Percentiles rank a stretch among this genome's conserved stretches.
Conservation (phyloP, 2,797 vertebrate genomes). For the Trachops cirrhosus region DNA sequence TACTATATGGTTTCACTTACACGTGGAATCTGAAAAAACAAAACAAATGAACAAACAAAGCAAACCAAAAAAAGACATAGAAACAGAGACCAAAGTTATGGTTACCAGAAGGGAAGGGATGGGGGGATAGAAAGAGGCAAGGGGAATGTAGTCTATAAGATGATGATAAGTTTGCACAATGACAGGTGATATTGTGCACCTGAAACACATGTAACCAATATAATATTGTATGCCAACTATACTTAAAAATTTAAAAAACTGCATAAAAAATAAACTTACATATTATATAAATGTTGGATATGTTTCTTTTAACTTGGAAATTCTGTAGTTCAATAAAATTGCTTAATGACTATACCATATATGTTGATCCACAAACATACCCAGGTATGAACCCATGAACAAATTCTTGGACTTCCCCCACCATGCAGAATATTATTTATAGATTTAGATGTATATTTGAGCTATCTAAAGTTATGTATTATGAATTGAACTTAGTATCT, state of each 20-base stretch:
- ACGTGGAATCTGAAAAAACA: background rate
- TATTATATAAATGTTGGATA: background rate
- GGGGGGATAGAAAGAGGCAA: background rate
- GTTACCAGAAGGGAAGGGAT: background rate
- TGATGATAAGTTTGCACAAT: background rate
- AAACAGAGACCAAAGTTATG: background rate
- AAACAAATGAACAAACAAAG: background rate
- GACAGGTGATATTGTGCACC: background rate
- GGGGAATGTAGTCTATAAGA: background rate
- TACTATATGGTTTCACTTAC: background rate
- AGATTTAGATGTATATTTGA: background rate
- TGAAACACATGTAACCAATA: background rate
- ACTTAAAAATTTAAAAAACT: background rate
- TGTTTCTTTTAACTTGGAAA: slow-evolving; percentile 34
- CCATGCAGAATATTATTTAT: background rate
- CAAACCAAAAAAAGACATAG: background rate
- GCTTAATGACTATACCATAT: background rate
- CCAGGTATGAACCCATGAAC: background rate
- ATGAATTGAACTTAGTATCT: background rate
- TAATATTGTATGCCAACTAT: background rate
- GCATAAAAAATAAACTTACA: background rate
- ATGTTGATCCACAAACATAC: background rate
- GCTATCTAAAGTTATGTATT: background rate
- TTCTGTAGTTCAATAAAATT: background rate
- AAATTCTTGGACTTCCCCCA: background rate